Conservation (phyloP, 2,113 vertebrate species). For the Vireo altiloquus region DNA sequence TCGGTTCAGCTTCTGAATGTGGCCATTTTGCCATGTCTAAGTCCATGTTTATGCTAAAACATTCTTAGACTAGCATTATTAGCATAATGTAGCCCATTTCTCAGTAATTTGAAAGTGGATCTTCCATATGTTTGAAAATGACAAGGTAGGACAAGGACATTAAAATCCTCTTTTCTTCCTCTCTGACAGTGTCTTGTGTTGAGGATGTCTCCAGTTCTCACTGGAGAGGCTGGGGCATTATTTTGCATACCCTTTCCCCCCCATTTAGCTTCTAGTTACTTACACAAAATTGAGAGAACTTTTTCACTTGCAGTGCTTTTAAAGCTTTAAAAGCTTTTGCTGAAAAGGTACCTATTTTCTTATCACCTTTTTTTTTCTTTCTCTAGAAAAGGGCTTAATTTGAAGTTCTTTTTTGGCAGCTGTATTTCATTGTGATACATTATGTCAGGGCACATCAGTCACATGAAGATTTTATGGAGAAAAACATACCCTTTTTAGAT, state of each 20-base stretch:
- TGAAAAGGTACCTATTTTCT: constrained; percentile 64
- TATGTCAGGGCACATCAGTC: constrained; percentile 62
- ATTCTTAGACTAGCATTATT: not conserved
- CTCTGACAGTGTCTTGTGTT: not conserved
- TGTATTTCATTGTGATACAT: constrained; percentile 55
- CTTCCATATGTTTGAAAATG: constrained; percentile 1
- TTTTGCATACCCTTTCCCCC: constrained; percentile 56
- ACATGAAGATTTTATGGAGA: constrained; percentile 46
- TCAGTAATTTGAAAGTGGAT: not conserved
- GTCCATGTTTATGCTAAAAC: not conserved
- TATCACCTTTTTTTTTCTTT: constrained; percentile 26
- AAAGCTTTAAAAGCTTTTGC: constrained; percentile 67
- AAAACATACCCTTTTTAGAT: constrained; percentile 5
- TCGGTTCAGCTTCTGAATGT: not conserved
- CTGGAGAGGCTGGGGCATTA: constrained; percentile 15
- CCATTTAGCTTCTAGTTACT: constrained; percentile 57
- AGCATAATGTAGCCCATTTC: not conserved
- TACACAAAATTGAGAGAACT: constrained; percentile 64
- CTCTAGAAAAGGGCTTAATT: constrained; percentile 46
- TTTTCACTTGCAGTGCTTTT: constrained; percentile 45
- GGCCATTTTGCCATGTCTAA: not conserved
- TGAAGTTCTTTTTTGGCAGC: constrained; percentile 55
- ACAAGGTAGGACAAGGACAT: not conserved
- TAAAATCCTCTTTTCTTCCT: constrained; percentile 39
- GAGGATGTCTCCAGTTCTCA: not conserved